Base-by-base conservation (phyloP, 2,797 vertebrate species). In the Erithacus rubecula region DNA sequence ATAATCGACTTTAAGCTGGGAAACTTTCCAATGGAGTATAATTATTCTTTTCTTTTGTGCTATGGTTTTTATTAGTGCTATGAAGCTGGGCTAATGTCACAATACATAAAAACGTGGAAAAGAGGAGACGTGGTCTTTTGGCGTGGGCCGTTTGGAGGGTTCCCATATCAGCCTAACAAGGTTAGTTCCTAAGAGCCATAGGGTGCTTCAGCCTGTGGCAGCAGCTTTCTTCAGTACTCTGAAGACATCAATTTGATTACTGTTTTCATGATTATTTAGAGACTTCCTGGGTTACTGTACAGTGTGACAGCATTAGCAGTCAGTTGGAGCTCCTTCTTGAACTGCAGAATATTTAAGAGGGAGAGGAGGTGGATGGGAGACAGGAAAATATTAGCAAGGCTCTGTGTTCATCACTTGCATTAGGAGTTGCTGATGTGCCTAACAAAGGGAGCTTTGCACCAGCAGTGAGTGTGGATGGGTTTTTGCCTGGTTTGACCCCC, bases 101-200 rank as follows among this genome's bases (percentile, higher is more conserved):
- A 36, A 70, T 98, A 97, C 72, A 93, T 98, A 69, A 96, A 93
- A 94, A 97, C 97, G 0, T 98, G 98, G 98, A 98, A 93, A 94
- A 90, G 92, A 94, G 98, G 97, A 93, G 97, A 98, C 24, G 9
- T 27, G 15, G 93, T 98, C 70, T 97, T 97, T 76, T 98, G 98
- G 98, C 95, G 98, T 93, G 98, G 98, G 58, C 98, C 98, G 0
- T 98, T 98, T 10, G 98, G 98, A 97, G 95, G 96, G 60, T 98
- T 98, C 96, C 91, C 96, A 12, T 98, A 98, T 88, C 96, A 37
- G 83, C 96, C 98, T 79, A 98, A 98, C 75, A 94, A 98, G 98
- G 98, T 98, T 63, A 97, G 97, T 96, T 52, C 93, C 67, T 87
- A 14, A 81, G 59, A 88, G 68, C 51, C 36, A 19, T 3, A 16